Conservation (phyloP, 2,797 vertebrate genomes). For the Enteromius treurensis region DNA sequence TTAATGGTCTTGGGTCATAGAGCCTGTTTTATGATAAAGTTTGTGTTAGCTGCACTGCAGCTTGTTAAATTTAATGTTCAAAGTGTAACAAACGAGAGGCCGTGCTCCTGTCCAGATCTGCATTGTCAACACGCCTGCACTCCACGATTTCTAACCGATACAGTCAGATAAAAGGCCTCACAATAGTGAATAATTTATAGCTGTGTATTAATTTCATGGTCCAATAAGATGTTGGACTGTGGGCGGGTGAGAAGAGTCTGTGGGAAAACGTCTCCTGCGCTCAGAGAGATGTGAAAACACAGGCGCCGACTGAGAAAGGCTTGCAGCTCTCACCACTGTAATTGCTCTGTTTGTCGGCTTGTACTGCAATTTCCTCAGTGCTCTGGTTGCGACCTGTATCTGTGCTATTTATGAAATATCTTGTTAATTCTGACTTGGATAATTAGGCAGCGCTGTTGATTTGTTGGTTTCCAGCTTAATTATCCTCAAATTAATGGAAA, state of each 20-base stretch:
- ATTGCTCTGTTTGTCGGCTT: constrained; percentile 18
- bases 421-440: constrained; percentile 30
- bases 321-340: constrained; percentile 23
- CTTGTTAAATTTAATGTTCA: constrained; percentile 74
- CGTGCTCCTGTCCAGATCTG: constrained; percentile 62
- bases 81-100: constrained; percentile 69
- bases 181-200: constrained; percentile 75
- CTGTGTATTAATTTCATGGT: constrained; percentile 72
- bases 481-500: constrained; percentile 20
- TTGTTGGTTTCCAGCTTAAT: constrained; percentile 58
- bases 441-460: constrained; percentile 45
- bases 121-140: constrained; percentile 69
- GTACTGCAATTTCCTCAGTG: constrained; percentile 38
- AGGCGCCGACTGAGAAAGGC: not conserved
- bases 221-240: constrained; percentile 64
- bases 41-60: constrained; percentile 64
- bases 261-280: constrained; percentile 49
- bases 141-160: constrained; percentile 67
- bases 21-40: constrained; percentile 68
- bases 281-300: constrained; percentile 29
- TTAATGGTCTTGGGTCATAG: constrained; percentile 66
- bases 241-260: constrained; percentile 53
- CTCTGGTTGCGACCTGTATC: not conserved
- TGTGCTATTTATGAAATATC: constrained; percentile 26
- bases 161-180: constrained; percentile 67